Percentiles rank a stretch among this genome's conserved stretches.
These are phyloP conservation scores for Oriolus oriolus DNA, from an alignment of 2,113 vertebrate species.

Conservation along the genomic window DNA sequence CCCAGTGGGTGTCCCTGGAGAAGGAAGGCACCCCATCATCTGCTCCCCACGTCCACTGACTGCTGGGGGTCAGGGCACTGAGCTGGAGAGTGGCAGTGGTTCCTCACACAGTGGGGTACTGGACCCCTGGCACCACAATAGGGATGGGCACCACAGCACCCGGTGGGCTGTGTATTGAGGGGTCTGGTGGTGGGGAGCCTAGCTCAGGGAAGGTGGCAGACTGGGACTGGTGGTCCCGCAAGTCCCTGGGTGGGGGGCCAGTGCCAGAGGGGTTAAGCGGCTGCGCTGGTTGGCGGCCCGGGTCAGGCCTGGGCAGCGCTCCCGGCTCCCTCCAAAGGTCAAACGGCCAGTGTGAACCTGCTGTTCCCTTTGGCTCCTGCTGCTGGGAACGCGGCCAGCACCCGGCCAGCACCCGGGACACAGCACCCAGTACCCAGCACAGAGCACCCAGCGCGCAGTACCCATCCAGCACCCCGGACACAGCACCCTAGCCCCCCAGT, in stretches of 20 bases:
- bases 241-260: background rate
- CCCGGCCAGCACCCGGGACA: background rate
- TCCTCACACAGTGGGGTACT: background rate
- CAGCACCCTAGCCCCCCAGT: background rate
- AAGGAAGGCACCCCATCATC: too few species aligned
- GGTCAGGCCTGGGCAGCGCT: background rate
- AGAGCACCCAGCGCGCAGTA: background rate
- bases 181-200: background rate
- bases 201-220: background rate
- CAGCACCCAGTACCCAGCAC: background rate
- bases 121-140: background rate
- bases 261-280: background rate
- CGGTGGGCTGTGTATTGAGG: background rate
- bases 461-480: background rate
- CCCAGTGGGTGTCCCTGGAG: too few species aligned
- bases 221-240: background rate
- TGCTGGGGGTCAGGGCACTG: background rate
- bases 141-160: background rate
- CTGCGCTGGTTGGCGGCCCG: background rate
- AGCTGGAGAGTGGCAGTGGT: background rate
- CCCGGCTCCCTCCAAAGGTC: slow-evolving; percentile 1
- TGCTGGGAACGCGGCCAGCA: background rate
- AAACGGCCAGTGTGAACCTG: background rate
- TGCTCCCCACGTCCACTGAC: background rate
- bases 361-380: background rate